Percentiles rank a stretch among this genome's conserved stretches.
phyloP scores from a whole-genome alignment of 2,113 vertebrate species.

The Daubentonia madagascariensis region DNA sequence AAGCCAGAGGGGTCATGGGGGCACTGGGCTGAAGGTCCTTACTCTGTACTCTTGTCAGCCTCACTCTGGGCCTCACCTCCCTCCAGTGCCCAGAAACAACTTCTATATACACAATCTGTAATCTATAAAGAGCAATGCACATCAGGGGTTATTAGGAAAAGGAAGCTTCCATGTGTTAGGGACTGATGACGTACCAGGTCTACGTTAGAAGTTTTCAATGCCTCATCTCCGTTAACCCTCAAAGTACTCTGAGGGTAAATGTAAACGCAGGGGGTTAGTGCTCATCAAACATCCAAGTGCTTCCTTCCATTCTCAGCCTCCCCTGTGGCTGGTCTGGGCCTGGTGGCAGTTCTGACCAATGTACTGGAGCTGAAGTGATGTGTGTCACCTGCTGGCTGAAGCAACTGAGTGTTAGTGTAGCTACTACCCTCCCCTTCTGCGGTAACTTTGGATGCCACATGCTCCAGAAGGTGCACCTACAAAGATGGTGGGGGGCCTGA shows the following conservation, averaged over 20 bases:
- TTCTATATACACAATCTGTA: neutral
- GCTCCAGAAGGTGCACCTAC: neutral
- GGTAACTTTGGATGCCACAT: neutral
- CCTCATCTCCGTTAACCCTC: neutral
- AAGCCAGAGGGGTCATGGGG: neutral
- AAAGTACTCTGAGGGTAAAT: neutral
- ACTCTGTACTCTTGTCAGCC: neutral
- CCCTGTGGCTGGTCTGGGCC: neutral
- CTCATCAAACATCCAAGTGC: neutral
- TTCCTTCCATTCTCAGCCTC: neutral
- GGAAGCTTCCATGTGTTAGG: neutral
- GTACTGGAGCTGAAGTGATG: neutral
- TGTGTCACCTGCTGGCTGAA: neutral
- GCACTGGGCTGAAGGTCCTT: neutral
- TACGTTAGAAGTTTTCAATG: neutral
- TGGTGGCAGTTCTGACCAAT: neutral
- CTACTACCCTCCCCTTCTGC: neutral
- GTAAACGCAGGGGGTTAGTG: neutral
- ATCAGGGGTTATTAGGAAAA: neutral
- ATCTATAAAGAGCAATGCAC: neutral
- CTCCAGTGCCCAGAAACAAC: neutral
- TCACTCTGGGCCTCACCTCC: neutral
- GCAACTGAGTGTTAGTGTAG: neutral
- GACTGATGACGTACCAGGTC: neutral
- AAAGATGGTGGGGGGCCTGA: fast-evolving